A percentile compares a stretch with the other conserved stretches of the same genome.
Conservation (phyloP, 2,113 vertebrate genomes). For the Orientallactaga bullata region DNA sequence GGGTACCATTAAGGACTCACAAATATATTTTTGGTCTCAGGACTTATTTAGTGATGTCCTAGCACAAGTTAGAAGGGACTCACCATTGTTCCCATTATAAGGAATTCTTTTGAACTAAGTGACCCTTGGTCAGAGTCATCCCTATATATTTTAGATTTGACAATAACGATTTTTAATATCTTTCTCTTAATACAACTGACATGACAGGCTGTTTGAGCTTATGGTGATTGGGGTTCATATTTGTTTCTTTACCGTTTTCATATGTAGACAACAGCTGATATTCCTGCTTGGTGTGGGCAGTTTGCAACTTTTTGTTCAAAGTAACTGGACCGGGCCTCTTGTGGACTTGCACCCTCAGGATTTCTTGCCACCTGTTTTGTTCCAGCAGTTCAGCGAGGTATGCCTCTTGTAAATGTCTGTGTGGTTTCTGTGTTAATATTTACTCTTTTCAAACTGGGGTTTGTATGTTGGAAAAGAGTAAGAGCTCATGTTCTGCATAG, state of each 20-base stretch:
- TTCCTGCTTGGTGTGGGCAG: slow-evolving; percentile 93
- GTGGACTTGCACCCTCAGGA: slow-evolving; percentile 88
- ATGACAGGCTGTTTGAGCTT: background rate
- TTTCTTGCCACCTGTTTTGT: slow-evolving; percentile 89
- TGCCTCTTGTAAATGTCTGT: slow-evolving; percentile 58
- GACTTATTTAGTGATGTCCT: no score
- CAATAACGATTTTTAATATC: background rate
- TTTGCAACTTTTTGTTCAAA: slow-evolving; percentile 95
- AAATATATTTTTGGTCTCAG: no score
- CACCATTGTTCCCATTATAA: no score
- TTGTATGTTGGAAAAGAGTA: slow-evolving; percentile 33
- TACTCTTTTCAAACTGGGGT: slow-evolving; percentile 20
- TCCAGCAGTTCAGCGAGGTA: slow-evolving; percentile 90
- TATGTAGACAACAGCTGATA: slow-evolving; percentile 89
- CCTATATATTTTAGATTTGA: no score
- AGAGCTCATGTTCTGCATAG: background rate
- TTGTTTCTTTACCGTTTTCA: slow-evolving; percentile 59
- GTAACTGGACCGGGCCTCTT: slow-evolving; percentile 97
- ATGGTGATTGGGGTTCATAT: background rate
- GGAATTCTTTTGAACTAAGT: no score
- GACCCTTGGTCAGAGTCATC: no score
- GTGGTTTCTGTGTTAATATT: background rate
- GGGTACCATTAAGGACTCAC: no score
- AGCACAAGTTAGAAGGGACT: no score
- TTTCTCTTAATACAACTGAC: slow-evolving; percentile 40